Evolutionary conservation across 2,888 invertebrate species (phyloP).

Genomic region (Cylloceria caligata): DNA sequence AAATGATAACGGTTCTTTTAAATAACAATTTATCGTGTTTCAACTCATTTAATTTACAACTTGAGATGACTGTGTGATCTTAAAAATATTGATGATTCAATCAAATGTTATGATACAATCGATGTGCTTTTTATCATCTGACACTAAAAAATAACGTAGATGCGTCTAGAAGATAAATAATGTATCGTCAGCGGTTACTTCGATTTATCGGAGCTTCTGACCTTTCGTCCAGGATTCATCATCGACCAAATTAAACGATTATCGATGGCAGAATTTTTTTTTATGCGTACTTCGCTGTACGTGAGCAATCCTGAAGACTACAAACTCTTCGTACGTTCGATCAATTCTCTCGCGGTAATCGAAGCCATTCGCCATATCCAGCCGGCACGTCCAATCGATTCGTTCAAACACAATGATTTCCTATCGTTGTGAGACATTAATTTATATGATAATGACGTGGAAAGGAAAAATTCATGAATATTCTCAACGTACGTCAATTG

Average conservation of each 20-base stretch:
- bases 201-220: conserved; percentile 71
- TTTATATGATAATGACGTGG: conserved; percentile 55
- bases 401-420: conserved; percentile 46
- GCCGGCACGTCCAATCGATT: conserved; percentile 46
- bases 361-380: conserved; percentile 25
- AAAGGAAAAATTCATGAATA: conserved; percentile 33
- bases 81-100: conserved; percentile 8
- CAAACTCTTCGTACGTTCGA: conserved; percentile 15
- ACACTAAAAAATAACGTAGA: not conserved
- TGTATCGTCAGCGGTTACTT: conserved; percentile 16
- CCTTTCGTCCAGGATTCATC: conserved; percentile 77
- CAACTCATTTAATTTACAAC: not conserved
- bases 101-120: not conserved
- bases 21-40: not conserved
- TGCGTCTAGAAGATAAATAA: not conserved
- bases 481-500: not conserved
- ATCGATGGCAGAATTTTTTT: conserved; percentile 30
- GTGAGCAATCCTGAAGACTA: conserved; percentile 29
- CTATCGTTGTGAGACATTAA: conserved; percentile 44
- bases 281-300: not conserved
- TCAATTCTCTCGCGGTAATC: conserved; percentile 31
- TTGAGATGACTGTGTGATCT: not conserved
- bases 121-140: not conserved
- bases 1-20: too few species aligned
- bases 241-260: conserved; percentile 67